Evolutionary conservation across 1,140 invertebrate species (phyloP).

Genomic region (Apis mellifera): DNA sequence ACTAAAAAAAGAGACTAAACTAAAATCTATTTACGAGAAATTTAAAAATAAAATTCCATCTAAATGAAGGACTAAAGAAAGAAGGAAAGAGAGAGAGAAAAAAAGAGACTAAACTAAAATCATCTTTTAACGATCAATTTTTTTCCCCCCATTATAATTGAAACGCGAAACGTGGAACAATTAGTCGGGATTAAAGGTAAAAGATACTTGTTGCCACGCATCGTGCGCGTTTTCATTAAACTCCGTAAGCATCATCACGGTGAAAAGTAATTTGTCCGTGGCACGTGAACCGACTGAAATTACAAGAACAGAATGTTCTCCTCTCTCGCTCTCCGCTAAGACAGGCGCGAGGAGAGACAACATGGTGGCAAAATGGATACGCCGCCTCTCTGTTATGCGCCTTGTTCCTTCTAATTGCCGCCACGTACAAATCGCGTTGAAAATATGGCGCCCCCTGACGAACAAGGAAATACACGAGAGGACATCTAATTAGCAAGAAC

Average conservation of each 20-base stretch:
- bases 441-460: constrained; percentile 29
- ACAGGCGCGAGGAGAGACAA: not conserved
- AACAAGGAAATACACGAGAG: constrained; percentile 2
- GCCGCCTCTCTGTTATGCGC: constrained; percentile 23
- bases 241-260: constrained; percentile 2
- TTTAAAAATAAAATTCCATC: no score
- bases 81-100: no score
- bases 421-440: constrained; percentile 30
- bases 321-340: not conserved
- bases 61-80: no score
- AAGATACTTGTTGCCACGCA: not conserved
- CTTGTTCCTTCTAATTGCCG: constrained; percentile 41
- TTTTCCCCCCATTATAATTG: not conserved
- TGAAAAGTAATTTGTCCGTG: constrained; percentile 43
- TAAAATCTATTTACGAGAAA: no score
- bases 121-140: no score
- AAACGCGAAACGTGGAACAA: no score
- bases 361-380: constrained; percentile 13
- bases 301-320: constrained; percentile 11
- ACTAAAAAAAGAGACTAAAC: no score
- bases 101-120: no score
- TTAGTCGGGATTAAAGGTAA: not conserved
- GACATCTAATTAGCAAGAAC: constrained; percentile 38
- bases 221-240: constrained; percentile 35
- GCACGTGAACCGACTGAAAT: constrained; percentile 38